Conservation (phyloP, 2,113 vertebrate genomes). For the Lontra canadensis region DNA sequence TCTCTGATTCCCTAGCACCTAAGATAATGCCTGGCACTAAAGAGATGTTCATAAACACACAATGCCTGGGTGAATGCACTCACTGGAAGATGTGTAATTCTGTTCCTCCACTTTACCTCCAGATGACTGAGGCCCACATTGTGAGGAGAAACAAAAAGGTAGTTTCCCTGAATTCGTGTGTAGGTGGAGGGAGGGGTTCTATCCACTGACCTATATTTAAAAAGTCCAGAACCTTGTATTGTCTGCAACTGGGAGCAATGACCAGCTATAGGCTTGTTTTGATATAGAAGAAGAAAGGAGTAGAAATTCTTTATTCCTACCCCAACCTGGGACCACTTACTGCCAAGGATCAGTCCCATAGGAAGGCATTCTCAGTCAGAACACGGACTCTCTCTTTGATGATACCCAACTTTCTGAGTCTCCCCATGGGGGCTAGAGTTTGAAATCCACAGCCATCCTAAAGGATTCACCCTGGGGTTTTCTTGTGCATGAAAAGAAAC, state of each 20-base stretch:
- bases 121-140: neutral
- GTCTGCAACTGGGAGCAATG: neutral
- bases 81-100: neutral
- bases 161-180: neutral
- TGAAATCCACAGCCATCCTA: neutral
- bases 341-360: neutral
- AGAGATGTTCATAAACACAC: neutral
- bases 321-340: neutral
- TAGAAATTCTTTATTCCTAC: neutral
- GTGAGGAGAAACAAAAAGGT: neutral
- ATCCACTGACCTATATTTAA: neutral
- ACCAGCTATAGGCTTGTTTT: neutral
- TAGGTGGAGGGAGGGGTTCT: too few relatives aligned
- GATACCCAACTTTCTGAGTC: neutral
- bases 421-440: neutral
- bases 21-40: neutral
- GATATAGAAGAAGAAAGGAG: neutral
- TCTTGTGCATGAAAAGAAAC: neutral
- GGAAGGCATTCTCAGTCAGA: neutral
- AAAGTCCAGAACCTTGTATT: neutral
- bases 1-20: neutral
- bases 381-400: too few relatives aligned
- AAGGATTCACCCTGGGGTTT: neutral
- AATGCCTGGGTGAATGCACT: neutral
- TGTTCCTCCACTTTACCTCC: neutral